Conservation (phyloP, 2,888 invertebrate species). For the Apamea monoglypha region DNA sequence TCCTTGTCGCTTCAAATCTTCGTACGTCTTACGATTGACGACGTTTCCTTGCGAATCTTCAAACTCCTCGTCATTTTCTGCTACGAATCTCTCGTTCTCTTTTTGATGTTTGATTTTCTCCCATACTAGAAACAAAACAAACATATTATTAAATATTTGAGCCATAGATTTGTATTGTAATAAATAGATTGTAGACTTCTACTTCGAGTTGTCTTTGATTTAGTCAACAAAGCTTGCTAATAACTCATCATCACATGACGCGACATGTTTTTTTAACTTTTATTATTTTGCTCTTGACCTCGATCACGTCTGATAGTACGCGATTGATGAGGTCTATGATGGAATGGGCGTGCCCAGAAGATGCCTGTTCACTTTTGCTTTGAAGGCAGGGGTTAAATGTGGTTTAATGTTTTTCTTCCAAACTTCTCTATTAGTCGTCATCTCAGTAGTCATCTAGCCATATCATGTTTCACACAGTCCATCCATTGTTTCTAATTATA, state of each 20-base stretch:
- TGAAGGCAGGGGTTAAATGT: too few species aligned
- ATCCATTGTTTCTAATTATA: not conserved
- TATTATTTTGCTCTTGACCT: too few species aligned
- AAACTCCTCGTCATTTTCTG: slow-evolving; percentile 99
- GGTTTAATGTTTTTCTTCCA: too few species aligned
- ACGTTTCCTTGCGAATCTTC: slow-evolving; percentile 99
- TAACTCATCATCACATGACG: not conserved
- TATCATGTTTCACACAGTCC: not conserved
- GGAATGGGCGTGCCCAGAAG: too few species aligned
- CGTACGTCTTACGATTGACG: slow-evolving; percentile 99
- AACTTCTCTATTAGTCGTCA: not conserved
- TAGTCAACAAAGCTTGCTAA: not conserved
- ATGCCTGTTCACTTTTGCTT: too few species aligned
- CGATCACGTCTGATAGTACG: too few species aligned
- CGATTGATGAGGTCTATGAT: too few species aligned
- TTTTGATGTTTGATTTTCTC: slow-evolving; percentile 99
- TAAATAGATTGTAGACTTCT: not conserved
- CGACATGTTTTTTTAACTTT: too few species aligned
- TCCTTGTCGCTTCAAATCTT: slow-evolving; percentile 99
- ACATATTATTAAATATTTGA: not conserved
- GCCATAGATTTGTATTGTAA: not conserved
- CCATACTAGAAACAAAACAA: slow-evolving; percentile 93
- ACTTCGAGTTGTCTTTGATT: not conserved
- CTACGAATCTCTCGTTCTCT: slow-evolving; percentile 98
- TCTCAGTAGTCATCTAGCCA: not conserved